These are phyloP conservation scores for Hirtodrosophila alboralis DNA, from an alignment of 2,888 invertebrate genomes.

Conservation along the genomic window DNA sequence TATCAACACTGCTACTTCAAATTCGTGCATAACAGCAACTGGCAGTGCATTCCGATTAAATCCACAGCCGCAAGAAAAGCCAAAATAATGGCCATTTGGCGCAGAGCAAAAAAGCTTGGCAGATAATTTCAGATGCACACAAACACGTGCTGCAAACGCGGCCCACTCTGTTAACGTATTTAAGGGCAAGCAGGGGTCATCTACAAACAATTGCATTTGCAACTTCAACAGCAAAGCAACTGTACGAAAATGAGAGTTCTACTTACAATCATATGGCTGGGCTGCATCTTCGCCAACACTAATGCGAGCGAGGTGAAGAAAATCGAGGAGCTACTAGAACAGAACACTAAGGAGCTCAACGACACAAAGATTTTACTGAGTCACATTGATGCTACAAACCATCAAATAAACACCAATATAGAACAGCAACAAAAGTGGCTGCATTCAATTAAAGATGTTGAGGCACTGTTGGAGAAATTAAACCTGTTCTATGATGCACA, in stretches of 20 bases:
- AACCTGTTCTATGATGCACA: conserved; percentile 19
- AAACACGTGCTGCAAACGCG: conserved; percentile 41
- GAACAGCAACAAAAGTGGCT: conserved; percentile 43
- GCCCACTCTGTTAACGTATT: conserved; percentile 30
- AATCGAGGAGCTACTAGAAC: conserved; percentile 26
- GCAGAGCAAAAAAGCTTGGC: neutral
- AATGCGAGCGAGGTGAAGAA: neutral
- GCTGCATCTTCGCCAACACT: conserved; percentile 10
- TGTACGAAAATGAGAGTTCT: conserved; percentile 37
- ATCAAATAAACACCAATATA: conserved; percentile 34
- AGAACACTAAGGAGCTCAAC: conserved; percentile 37
- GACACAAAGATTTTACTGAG: conserved; percentile 39
- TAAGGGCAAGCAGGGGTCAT: conserved; percentile 34
- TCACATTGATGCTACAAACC: conserved; percentile 32
- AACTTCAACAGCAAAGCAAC: conserved; percentile 17
- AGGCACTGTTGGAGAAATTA: conserved; percentile 26
- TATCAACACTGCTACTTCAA: conserved; percentile 23
- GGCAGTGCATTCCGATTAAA: conserved; percentile 1
- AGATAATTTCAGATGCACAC: conserved; percentile 34
- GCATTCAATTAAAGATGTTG: conserved; percentile 25
- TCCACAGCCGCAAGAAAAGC: neutral
- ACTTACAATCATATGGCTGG: conserved; percentile 27
- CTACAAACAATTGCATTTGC: conserved; percentile 31
- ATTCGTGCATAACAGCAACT: conserved; percentile 43
- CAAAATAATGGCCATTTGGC: conserved; percentile 2